These are phyloP conservation scores for Campoletis sonorensis DNA, from an alignment of 1,140 invertebrate species.

Conservation along the genomic window DNA sequence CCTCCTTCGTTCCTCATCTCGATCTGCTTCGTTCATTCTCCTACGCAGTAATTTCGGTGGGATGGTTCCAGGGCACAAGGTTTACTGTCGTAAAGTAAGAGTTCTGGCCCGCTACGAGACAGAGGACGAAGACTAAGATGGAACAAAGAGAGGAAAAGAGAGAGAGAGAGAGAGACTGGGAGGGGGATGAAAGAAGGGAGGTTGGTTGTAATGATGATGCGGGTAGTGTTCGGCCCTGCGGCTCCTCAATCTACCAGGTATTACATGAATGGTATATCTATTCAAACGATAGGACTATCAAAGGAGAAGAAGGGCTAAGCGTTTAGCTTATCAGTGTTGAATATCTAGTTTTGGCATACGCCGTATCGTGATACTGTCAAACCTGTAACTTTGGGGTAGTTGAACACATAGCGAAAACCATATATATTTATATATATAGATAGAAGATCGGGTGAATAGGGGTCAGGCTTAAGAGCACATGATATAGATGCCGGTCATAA, in stretches of 20 bases:
- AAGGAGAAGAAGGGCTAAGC: constrained; percentile 38
- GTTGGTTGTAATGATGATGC: constrained; percentile 10
- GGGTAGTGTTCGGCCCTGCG: constrained; percentile 23
- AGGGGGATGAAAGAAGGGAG: background rate
- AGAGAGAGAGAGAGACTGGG: too few species aligned
- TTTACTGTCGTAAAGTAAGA: constrained; percentile 4
- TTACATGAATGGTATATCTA: constrained; percentile 1
- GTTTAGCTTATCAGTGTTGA: constrained; percentile 52
- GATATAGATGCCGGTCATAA: background rate
- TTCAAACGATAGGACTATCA: constrained; percentile 11
- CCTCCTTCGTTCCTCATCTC: background rate
- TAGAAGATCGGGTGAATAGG: background rate
- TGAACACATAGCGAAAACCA: background rate
- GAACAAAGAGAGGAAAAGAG: background rate
- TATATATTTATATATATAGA: background rate
- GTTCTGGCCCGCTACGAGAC: background rate
- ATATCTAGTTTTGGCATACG: constrained; percentile 42
- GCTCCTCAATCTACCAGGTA: constrained; percentile 25
- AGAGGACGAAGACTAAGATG: background rate
- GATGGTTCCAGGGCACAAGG: background rate
- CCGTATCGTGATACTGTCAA: background rate
- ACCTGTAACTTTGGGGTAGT: background rate
- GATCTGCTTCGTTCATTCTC: background rate
- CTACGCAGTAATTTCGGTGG: background rate
- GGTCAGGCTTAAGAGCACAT: background rate